phyloP scores from a whole-genome alignment of 2,797 vertebrate genomes.

The Phaenicophaeus curvirostris region DNA sequence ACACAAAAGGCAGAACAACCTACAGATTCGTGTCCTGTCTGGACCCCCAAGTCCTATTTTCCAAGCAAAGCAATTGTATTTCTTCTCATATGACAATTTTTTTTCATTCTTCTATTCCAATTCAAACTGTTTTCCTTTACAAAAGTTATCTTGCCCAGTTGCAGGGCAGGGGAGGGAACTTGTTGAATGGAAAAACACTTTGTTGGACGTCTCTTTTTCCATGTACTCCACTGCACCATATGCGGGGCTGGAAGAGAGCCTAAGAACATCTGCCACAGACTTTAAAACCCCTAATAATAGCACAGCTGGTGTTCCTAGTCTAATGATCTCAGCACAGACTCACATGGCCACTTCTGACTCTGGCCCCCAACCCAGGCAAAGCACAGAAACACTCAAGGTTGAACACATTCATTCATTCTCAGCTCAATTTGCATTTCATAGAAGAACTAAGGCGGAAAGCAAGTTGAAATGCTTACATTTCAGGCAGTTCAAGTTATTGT shows the following conservation, averaged over 20 bases:
- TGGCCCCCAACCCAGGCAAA: background rate
- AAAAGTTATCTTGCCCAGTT: background rate
- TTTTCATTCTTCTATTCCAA: background rate
- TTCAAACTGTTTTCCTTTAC: background rate
- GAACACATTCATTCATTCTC: background rate
- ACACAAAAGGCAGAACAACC: background rate
- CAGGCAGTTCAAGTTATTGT: background rate
- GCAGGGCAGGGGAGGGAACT: background rate
- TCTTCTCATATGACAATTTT: background rate
- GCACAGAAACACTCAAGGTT: background rate
- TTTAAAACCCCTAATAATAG: slow-evolving; percentile 76
- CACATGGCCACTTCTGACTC: slow-evolving; percentile 37
- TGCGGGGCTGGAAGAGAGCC: slow-evolving; percentile 66
- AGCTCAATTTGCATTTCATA: background rate
- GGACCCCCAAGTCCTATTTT: background rate
- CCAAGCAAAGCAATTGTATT: background rate
- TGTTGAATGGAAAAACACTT: slow-evolving; percentile 18
- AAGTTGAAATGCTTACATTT: background rate
- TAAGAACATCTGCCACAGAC: slow-evolving; percentile 70
- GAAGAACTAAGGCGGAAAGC: background rate
- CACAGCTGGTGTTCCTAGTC: slow-evolving; percentile 76
- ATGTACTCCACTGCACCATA: slow-evolving; percentile 48
- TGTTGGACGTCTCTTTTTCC: slow-evolving; percentile 13
- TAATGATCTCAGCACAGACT: slow-evolving; percentile 68
- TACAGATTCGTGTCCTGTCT: background rate